Evolutionary conservation across 2,797 vertebrate species (phyloP).

Genomic region (Microcaecilia unicolor): DNA sequence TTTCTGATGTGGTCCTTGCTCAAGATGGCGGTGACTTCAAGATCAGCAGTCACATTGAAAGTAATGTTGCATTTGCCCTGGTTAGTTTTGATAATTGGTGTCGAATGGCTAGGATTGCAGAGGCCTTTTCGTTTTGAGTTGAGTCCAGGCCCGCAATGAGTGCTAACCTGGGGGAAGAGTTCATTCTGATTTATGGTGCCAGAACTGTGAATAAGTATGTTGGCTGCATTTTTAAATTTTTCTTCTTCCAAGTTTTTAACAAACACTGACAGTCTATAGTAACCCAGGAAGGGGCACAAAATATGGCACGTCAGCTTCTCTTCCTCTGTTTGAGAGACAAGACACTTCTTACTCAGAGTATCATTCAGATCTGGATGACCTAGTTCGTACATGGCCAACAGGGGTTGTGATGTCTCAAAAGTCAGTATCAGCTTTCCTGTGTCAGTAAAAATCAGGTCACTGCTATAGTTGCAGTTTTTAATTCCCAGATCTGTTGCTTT

Average conservation of each 20-base stretch:
- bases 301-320: slow-evolving; percentile 50
- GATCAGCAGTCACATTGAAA: slow-evolving; percentile 35
- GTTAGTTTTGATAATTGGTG: slow-evolving; percentile 49
- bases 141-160: slow-evolving; percentile 55
- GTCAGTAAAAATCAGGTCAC: slow-evolving; percentile 35
- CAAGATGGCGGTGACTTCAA: slow-evolving; percentile 43
- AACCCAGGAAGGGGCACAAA: slow-evolving; percentile 54
- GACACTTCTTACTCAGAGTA: slow-evolving; percentile 51
- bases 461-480: slow-evolving; percentile 32
- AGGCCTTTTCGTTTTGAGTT: slow-evolving; percentile 49
- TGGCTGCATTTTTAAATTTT: slow-evolving; percentile 55
- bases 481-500: slow-evolving; percentile 43
- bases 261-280: slow-evolving; percentile 62
- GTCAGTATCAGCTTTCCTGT: slow-evolving; percentile 36
- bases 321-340: slow-evolving; percentile 58
- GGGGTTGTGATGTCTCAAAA: slow-evolving; percentile 47
- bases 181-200: slow-evolving; percentile 27
- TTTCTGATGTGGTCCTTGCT: slow-evolving; percentile 23
- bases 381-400: slow-evolving; percentile 57
- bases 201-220: slow-evolving; percentile 58
- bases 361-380: slow-evolving; percentile 42
- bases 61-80: slow-evolving; percentile 71
- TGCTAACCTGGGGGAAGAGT: slow-evolving; percentile 57
- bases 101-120: slow-evolving; percentile 54
- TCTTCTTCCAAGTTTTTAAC: slow-evolving; percentile 51